Base-by-base conservation (phyloP, 2,888 invertebrate species). In the Ischnus inquisitorius region DNA sequence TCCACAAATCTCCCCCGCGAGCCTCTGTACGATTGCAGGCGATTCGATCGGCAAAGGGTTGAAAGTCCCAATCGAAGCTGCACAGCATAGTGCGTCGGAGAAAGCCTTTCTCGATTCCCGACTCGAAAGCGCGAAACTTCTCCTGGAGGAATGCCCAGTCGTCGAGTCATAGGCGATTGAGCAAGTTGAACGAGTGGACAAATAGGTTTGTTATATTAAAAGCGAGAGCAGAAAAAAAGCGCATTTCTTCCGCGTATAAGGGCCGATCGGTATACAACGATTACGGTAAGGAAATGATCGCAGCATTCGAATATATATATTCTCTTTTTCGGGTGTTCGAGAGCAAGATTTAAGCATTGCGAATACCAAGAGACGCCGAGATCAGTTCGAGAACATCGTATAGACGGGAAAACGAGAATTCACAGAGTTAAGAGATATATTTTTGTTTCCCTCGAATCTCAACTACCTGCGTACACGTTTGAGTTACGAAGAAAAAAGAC, bases 391-490 rank as follows among this genome's bases (percentile, higher is more conserved):
- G n/a, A 79, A 74, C 19, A 74, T 46, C 79, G 64, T 39, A 67
- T 74, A 79, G 82, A 43, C 34, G 64, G 71, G 19, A 79, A 78
- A 54, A 75, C 71, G 67, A 82, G 22, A 65, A 77, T 25, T 14
- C 69, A 57, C 60, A 76, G 77, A 25, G 48, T 54, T 65, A 28
- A 60, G 41, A 34, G n/a, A 25, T 8, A 28, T 16, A 12, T n/a
- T 62, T 62, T 64, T 43, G 57, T n/a, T 34, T 46, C 62, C 78
- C 77, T 72, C 8, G 64, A 57, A 69, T 28, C 72, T 51, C 54
- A 75, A 79, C 79, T 85, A 83, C 79, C 68, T 81, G 75, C 80
- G 41, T 79, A 81, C 76, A 81, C 64, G 19, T 64, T 6, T 51
- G 16, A 8, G 2, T 51, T 10, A 16, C 16, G 51, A 19, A 51